Conservation (phyloP, 2,797 vertebrate genomes). For the Xiphorhynchus erythropygius region DNA sequence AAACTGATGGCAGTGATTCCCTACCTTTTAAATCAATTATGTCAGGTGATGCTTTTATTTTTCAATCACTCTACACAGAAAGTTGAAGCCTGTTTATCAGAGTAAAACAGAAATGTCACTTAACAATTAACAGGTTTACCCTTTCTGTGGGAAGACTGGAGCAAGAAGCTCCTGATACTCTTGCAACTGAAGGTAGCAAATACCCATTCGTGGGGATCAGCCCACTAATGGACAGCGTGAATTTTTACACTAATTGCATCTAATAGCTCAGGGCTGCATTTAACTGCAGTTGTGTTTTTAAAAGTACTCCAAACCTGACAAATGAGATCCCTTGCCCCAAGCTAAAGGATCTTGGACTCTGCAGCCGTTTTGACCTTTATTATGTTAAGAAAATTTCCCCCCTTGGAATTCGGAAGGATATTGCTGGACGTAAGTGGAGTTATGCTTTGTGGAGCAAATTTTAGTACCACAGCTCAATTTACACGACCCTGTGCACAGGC, state of each 20-base stretch:
- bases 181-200: not conserved
- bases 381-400: not conserved
- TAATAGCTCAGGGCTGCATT: not conserved
- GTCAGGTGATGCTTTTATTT: not conserved
- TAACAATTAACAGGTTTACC: not conserved
- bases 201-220: not conserved
- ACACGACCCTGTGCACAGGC: not conserved
- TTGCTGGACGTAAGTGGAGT: not conserved
- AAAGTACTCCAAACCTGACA: not conserved
- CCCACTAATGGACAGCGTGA: not conserved
- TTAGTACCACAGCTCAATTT: not conserved
- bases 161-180: not conserved
- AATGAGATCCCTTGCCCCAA: not conserved
- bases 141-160: not conserved
- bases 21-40: not conserved
- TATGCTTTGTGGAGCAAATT: not conserved
- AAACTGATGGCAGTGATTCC: not conserved
- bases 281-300: not conserved
- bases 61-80: not conserved
- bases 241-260: not conserved
- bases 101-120: not conserved
- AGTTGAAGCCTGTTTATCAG: not conserved
- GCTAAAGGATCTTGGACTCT: not conserved
- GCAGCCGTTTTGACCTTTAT: not conserved
- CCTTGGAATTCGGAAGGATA: not conserved